A percentile compares a stretch with the other conserved stretches of the same genome.
These are phyloP conservation scores for Pterostichus niger DNA, from an alignment of 2,888 invertebrate species.

Conservation along the genomic window DNA sequence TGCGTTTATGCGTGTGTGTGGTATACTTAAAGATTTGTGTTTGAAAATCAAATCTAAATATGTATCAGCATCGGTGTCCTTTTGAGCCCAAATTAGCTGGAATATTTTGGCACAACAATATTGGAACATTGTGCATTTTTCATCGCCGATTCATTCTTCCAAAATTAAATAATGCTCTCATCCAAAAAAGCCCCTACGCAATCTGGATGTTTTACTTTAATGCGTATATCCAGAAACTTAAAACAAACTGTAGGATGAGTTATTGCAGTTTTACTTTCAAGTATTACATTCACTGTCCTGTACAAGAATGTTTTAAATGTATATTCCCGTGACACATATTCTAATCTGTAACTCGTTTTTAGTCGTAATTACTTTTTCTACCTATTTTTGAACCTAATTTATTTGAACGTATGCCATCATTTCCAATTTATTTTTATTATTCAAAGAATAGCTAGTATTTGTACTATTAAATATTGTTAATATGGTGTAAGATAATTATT, in stretches of 20 bases:
- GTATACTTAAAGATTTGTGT: neutral
- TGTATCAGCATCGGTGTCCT: constrained; percentile 12
- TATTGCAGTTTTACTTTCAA: neutral
- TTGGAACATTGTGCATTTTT: constrained; percentile 36
- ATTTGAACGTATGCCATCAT: too few relatives aligned
- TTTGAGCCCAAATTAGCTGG: constrained; percentile 2
- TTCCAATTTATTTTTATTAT: too few relatives aligned
- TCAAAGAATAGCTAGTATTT: too few relatives aligned
- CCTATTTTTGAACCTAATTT: too few relatives aligned
- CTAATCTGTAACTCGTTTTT: too few relatives aligned
- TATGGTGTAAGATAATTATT: too few relatives aligned
- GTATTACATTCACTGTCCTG: neutral
- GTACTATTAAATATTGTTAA: too few relatives aligned
- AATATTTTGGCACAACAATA: constrained; percentile 17
- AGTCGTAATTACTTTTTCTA: too few relatives aligned
- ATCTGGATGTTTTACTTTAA: constrained; percentile 7
- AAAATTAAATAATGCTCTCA: constrained; percentile 44
- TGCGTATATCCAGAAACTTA: constrained; percentile 4
- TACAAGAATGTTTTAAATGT: too few relatives aligned
- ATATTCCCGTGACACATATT: too few relatives aligned
- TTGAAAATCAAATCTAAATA: neutral
- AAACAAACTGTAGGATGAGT: neutral
- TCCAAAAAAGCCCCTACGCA: constrained; percentile 11
- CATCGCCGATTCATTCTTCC: constrained; percentile 42
- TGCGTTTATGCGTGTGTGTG: too few relatives aligned